Evolutionary conservation across 2,888 invertebrate genomes (phyloP), one percentile per base, ranked within the genome.

Genomic region (Leucoptera coffeella): DNA sequence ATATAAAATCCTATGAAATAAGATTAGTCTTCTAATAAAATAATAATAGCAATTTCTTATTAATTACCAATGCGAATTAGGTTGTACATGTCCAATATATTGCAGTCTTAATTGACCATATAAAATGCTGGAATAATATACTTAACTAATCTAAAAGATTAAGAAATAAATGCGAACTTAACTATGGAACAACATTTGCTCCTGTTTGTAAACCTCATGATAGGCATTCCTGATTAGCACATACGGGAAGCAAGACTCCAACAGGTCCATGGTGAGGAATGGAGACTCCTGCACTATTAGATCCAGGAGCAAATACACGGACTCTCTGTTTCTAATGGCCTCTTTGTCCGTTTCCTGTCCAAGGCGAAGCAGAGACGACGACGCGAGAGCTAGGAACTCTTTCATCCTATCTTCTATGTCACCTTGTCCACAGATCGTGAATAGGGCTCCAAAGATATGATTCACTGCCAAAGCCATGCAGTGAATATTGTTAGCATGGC

Each of bases 231-330:
- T 80, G 44, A 99, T 89, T 27, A 99, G 76, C 12, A 95, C 95
- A 51, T 99, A 99, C 0, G 99, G 99, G 60, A 99, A 99, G 60
- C 99, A 99, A 8, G 95, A 95, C 58, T 99, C 99, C 37, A 99
- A 64, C 35, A 99, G 75, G 71, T 99, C 97, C 94, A 96, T 96
- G 1, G 97, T 97, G 13, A 99, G 75, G 67, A 95, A 99, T 9
- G 96, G 95, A 9, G 95, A 97, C 55, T 96, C 93, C 56, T 96
- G 93, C 22, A 99, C 97, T 52, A 99, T 93, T 67, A 95, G 85
- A 62, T 99, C 96, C 3, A 99, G 74, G 15, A 99, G 74, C 29
- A 99, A 78, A 62, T 99, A 99, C 20, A 97, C 91, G 1, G 96
- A 95, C 56, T 99, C 97, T 26, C 97, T 75, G 60, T 97, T 94